Conservation (phyloP, 1,140 invertebrate genomes). For the Antheraea pernyi region DNA sequence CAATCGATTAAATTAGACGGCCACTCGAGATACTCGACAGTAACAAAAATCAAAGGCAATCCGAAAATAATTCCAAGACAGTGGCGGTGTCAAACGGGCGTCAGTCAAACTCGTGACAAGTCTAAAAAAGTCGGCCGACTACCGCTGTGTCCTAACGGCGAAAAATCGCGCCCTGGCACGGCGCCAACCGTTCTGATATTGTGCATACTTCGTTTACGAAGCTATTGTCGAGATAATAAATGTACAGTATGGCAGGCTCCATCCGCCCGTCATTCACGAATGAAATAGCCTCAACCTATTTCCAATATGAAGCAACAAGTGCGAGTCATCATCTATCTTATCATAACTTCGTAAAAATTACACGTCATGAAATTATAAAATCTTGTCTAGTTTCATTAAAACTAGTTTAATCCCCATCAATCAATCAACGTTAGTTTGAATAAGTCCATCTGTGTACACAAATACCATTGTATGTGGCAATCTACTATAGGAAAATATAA, state of each 20-base stretch:
- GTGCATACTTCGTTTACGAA: slow-evolving; percentile 2
- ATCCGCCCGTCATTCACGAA: not conserved
- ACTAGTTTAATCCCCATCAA: no score
- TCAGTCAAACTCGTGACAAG: slow-evolving; percentile 10
- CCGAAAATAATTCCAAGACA: slow-evolving; percentile 15
- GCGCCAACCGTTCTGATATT: slow-evolving; percentile 8
- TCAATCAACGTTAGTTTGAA: no score
- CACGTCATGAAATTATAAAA: no score
- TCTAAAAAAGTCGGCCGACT: slow-evolving; percentile 6
- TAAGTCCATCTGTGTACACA: no score
- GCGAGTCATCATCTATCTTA: no score
- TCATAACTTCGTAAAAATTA: no score
- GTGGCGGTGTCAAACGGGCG: slow-evolving; percentile 11
- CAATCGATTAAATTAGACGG: not conserved
- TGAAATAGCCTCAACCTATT: not conserved
- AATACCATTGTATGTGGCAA: no score
- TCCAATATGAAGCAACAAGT: not conserved
- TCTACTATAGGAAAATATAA: no score
- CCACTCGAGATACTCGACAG: not conserved
- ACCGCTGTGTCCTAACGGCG: not conserved
- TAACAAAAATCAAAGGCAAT: slow-evolving; percentile 9
- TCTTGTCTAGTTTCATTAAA: no score
- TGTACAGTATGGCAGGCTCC: slow-evolving; percentile 9
- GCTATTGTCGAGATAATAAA: not conserved
- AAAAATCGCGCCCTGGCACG: slow-evolving; percentile 6